Evolutionary conservation across 1,140 invertebrate species (phyloP).

Genomic region (Rhyzopertha dominica): DNA sequence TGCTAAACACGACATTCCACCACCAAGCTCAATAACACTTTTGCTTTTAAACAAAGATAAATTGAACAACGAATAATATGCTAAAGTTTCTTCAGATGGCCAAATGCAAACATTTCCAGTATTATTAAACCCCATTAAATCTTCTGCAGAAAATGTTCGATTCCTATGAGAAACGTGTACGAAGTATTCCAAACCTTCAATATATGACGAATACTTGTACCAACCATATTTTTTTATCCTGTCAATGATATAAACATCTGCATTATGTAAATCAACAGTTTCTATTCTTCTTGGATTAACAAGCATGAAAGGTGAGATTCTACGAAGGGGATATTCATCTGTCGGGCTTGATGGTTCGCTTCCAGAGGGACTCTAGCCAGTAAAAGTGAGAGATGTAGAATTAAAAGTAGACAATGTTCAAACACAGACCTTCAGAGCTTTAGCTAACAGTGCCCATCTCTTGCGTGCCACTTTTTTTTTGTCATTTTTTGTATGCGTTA

Average conservation of each 20-base stretch:
- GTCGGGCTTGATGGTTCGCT: constrained; percentile 44
- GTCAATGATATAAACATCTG: constrained; percentile 17
- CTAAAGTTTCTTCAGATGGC: constrained; percentile 82
- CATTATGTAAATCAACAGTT: constrained; percentile 13
- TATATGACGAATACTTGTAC: constrained; percentile 52
- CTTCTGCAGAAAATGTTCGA: constrained; percentile 59
- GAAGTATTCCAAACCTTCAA: constrained; percentile 46
- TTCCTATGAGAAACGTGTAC: constrained; percentile 56
- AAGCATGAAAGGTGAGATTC: constrained; percentile 55
- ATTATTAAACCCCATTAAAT: constrained; percentile 82
- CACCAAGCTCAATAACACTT: constrained; percentile 72
- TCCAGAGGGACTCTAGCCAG: constrained; percentile 36
- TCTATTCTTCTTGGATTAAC: constrained; percentile 42
- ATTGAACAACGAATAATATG: constrained; percentile 68
- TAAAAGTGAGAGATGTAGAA: constrained; percentile 11
- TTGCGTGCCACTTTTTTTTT: constrained; percentile 52
- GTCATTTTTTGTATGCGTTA: constrained; percentile 32
- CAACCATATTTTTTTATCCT: constrained; percentile 43
- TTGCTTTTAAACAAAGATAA: constrained; percentile 59
- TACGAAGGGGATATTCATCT: constrained; percentile 51
- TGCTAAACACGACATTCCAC: constrained; percentile 81
- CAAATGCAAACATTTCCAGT: constrained; percentile 89
- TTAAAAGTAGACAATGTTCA: constrained; percentile 7
- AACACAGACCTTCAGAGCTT: constrained; percentile 51
- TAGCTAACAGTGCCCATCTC: constrained; percentile 65